Conservation (phyloP, 2,797 vertebrate genomes). For the Vireo griseus region DNA sequence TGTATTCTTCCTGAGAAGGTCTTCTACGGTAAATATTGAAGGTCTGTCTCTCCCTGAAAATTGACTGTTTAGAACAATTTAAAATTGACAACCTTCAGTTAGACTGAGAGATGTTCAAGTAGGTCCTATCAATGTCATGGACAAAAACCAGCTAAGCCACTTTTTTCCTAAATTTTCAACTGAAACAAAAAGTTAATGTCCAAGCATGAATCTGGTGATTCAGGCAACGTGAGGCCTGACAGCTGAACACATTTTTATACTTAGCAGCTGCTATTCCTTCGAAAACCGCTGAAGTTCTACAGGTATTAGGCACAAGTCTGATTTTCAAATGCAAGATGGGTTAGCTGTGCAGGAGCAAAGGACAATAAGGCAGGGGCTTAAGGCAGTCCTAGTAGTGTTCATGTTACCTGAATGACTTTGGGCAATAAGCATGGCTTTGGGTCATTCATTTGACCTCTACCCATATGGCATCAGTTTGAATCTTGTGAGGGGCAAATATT, state of each 20-base stretch:
- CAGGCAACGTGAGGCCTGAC: not conserved
- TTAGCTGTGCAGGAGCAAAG: not conserved
- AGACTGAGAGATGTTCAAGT: not conserved
- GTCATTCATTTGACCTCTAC: constrained; percentile 17
- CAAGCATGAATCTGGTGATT: rapidly evolving
- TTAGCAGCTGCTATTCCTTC: not conserved
- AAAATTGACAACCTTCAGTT: not conserved
- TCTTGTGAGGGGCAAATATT: constrained; percentile 4
- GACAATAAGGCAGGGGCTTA: not conserved
- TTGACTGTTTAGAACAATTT: not conserved
- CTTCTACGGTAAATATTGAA: not conserved
- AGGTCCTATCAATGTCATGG: not conserved
- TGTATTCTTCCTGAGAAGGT: not conserved
- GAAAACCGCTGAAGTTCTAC: not conserved
- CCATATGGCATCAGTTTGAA: constrained; percentile 42
- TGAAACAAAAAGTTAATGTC: not conserved
- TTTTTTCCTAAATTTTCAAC: not conserved
- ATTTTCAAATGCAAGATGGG: not conserved
- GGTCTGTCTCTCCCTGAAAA: not conserved
- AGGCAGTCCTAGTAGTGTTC: not conserved
- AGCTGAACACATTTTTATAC: not conserved
- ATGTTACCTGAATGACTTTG: constrained; percentile 19
- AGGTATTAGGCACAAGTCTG: not conserved
- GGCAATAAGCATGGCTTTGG: not conserved
- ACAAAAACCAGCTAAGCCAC: not conserved